These are phyloP conservation scores for Epizoanthus ramosus DNA, from an alignment of 92 coral and sea anemone species.

Conservation along the genomic window DNA sequence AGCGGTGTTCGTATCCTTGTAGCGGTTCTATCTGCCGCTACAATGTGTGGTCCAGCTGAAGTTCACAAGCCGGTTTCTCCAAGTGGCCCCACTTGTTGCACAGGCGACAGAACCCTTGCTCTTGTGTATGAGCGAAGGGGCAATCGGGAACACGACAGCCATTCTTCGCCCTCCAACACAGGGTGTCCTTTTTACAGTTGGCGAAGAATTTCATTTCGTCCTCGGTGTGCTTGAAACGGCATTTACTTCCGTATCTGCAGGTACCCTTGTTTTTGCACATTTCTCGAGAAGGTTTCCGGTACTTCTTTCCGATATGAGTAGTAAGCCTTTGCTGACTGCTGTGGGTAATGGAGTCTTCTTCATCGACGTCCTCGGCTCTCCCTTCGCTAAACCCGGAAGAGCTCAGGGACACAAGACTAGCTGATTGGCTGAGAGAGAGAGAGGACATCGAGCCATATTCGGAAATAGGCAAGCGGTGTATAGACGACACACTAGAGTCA, in stretches of 20 bases:
- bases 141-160: neutral
- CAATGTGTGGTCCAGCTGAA: too few relatives aligned
- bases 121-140: neutral
- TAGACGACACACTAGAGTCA: neutral
- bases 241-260: neutral
- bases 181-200: neutral
- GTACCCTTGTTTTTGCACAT: neutral
- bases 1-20: too few relatives aligned
- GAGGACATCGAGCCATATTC: neutral
- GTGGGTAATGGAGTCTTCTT: neutral
- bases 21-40: too few relatives aligned
- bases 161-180: neutral
- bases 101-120: neutral
- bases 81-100: slow-evolving; percentile 10
- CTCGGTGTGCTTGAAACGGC: neutral
- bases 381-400: neutral
- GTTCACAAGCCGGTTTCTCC: neutral
- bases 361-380: neutral
- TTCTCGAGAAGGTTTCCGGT: neutral
- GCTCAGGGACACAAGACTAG: neutral
- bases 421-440: neutral
- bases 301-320: neutral
- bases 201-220: neutral
- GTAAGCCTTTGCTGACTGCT: neutral
- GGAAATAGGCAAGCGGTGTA: neutral